A percentile compares a stretch with the other conserved stretches of the same genome.
These are phyloP conservation scores for Pocillopora verrucosa DNA, from an alignment of 64 coral and sea anemone species.

Conservation along the genomic window DNA sequence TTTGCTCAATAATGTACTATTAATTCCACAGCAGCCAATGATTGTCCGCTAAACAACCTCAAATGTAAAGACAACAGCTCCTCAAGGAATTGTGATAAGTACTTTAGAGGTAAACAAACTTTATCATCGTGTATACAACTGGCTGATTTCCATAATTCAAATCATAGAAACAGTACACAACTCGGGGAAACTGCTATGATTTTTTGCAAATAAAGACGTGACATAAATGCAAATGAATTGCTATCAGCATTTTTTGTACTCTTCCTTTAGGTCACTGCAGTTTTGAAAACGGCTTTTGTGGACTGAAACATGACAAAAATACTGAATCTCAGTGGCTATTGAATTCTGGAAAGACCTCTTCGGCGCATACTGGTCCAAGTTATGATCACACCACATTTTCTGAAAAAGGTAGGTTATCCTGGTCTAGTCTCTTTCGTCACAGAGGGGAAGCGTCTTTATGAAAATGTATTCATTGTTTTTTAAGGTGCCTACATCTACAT, in stretches of 20 bases:
- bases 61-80: slow-evolving; percentile 8
- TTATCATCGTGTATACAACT: not conserved
- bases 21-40: not conserved
- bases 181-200: no score
- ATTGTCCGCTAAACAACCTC: slow-evolving; percentile 11
- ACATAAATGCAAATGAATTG: not conserved
- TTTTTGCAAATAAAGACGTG: not conserved
- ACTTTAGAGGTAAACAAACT: not conserved
- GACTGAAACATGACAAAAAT: slow-evolving; percentile 23
- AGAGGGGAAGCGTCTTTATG: not conserved
- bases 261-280: slow-evolving; percentile 12
- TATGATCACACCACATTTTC: slow-evolving; percentile 48
- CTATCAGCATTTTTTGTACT: no score
- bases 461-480: not conserved
- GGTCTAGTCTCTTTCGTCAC: not conserved
- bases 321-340: slow-evolving; percentile 1
- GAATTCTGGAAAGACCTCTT: not conserved
- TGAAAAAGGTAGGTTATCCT: not conserved
- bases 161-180: no score
- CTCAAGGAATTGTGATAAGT: not conserved
- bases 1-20: not conserved
- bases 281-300: slow-evolving; percentile 49
- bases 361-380: slow-evolving; percentile 18
- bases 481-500: slow-evolving; percentile 41
- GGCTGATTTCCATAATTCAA: no score